These are phyloP conservation scores for Drymodes brunneopygia DNA, from an alignment of 2,113 vertebrate species.

Conservation along the genomic window DNA sequence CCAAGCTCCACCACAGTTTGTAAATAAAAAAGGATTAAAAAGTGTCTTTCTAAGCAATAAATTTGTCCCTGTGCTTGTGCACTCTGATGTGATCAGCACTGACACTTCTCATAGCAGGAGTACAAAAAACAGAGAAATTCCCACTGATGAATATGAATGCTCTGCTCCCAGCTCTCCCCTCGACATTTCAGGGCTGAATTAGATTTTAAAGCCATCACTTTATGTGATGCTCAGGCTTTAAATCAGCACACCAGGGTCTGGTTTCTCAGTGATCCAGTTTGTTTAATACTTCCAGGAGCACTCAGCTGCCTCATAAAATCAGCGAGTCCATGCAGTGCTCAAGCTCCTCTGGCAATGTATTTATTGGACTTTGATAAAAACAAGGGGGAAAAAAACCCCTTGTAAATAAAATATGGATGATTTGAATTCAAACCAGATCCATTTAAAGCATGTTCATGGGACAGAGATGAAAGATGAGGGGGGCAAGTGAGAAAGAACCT, in stretches of 20 bases:
- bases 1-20: not conserved
- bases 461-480: not conserved
- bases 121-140: not conserved
- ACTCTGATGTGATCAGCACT: not conserved
- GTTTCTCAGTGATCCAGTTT: not conserved
- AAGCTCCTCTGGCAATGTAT: not conserved
- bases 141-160: not conserved
- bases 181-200: not conserved
- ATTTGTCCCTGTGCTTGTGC: not conserved
- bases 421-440: not conserved
- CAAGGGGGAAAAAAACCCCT: fast-evolving
- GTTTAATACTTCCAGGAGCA: not conserved
- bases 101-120: not conserved
- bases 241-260: not conserved
- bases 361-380: not conserved
- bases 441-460: not conserved
- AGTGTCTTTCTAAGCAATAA: not conserved
- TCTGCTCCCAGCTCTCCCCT: not conserved
- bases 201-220: not conserved
- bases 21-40: not conserved
- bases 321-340: not conserved
- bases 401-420: not conserved
- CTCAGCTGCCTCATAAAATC: not conserved
- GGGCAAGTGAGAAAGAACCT: not conserved
- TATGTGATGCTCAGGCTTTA: not conserved